These are phyloP conservation scores for Dipus sagitta DNA, from an alignment of 2,797 vertebrate species.

Conservation along the genomic window DNA sequence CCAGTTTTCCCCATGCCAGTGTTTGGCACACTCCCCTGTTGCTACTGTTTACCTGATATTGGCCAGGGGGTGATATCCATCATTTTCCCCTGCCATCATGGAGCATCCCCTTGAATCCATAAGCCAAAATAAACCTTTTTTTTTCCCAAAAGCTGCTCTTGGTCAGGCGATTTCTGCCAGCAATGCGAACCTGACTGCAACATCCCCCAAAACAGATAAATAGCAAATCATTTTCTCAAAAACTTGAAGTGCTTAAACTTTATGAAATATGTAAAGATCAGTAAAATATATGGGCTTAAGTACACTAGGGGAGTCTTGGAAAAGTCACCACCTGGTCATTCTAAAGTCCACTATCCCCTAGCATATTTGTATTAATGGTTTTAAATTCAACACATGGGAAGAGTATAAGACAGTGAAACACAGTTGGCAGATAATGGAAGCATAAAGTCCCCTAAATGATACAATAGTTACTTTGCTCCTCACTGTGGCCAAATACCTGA, in stretches of 20 bases:
- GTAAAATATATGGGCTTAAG: slow-evolving; percentile 7
- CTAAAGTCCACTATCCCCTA: not conserved
- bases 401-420: not conserved
- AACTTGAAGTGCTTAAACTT: slow-evolving; percentile 16
- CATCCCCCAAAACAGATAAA: not conserved
- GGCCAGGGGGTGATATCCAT: no score
- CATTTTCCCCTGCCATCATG: no score
- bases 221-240: slow-evolving; percentile 12
- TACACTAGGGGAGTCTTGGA: not conserved
- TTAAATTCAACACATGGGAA: not conserved
- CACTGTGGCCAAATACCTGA: not conserved
- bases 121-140: no score
- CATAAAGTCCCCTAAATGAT: not conserved
- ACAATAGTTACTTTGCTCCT: not conserved
- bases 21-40: no score
- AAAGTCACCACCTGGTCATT: slow-evolving; percentile 1
- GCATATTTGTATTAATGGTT: slow-evolving; percentile 3
- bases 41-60: no score
- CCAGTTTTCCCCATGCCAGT: no score
- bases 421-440: not conserved
- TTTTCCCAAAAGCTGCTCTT: no score
- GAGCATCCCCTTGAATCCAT: no score
- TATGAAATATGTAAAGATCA: not conserved
- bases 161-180: no score
- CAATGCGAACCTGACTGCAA: no score